Base-by-base conservation (phyloP, 2,113 vertebrate species). In the Ranitomeya imitator region DNA sequence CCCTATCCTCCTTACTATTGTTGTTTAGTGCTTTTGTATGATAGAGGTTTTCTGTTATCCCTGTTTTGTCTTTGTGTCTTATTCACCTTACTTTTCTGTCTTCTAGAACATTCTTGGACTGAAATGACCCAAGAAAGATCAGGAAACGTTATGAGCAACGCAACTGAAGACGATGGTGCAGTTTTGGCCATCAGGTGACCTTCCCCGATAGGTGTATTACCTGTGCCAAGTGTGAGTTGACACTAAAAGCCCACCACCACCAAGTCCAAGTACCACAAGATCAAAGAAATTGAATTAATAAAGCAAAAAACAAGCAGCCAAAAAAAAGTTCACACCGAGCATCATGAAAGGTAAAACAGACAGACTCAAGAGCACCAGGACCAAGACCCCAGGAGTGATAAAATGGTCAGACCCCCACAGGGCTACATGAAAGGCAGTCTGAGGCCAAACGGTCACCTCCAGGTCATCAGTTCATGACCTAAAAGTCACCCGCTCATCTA, bases 341-440 rank as follows among this genome's bases (percentile, higher is more conserved):
- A 76, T 52, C 37, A 19, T 13, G 37, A 57, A 59, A 81, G 79
- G 60, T 81, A 81, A 37, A 61, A 59, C 37, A 19, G 6, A 52
- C 14, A 59, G n/a, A 79, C 76, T 79, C 60, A 86, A 26, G 13
- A 55, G 18, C 18, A 86, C 61, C 85, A 54, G 74, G 83, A 65
- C 13, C 54, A 31, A 31, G 26, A 37, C 76, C 26, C 21, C 69
- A 77, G 69, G 79, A 5, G 79, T 82, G 79, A 88, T 88, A 76
- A 52, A 76, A 74, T 60, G 7, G 19, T 71, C 69, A 73, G 63
- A 57, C 86, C 86, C 86, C 86, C 57, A 61, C 79, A 83, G 79
- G 23, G 86, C 31, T n/a, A 88, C 54, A 88, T 88, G 69, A 88
- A 88, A 83, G 86, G 21, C 79, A 76, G 86, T 88, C 86, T 83